Percentiles rank a stretch among this genome's conserved stretches.
Evolutionary conservation across 2,113 vertebrate species (phyloP).

Genomic region (Ammospiza caudacuta): DNA sequence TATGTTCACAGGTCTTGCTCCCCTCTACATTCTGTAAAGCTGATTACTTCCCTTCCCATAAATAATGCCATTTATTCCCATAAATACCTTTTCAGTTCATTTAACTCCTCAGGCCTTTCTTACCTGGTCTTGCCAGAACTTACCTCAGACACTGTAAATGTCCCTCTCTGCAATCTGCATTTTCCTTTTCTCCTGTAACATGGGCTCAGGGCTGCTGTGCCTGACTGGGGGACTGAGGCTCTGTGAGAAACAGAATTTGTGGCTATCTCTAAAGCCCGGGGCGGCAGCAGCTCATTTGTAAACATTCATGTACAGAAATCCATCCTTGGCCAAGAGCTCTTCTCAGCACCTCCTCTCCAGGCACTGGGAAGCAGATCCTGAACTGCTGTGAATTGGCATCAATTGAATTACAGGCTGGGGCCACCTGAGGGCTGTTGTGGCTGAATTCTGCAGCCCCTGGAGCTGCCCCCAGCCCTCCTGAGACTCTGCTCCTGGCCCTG

Average conservation of each 20-base stretch:
- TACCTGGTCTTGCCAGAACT: not conserved
- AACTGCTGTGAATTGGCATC: not conserved
- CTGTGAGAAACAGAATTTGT: not conserved
- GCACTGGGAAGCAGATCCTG: not conserved
- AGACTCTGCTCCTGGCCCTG: not conserved
- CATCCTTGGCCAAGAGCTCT: not conserved
- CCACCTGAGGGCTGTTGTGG: not conserved
- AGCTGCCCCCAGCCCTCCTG: not conserved
- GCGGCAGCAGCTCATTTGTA: not conserved
- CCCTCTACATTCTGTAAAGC: not conserved
- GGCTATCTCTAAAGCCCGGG: not conserved
- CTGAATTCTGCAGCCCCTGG: not conserved
- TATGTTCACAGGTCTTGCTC: not conserved
- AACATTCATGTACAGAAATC: not conserved
- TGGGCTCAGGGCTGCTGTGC: not conserved
- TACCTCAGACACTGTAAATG: not conserved
- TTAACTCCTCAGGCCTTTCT: not conserved
- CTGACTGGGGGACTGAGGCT: not conserved
- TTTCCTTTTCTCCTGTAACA: not conserved
- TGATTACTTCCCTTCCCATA: not conserved
- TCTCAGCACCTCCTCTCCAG: not conserved
- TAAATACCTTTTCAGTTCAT: not conserved
- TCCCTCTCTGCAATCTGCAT: not conserved
- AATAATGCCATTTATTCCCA: not conserved
- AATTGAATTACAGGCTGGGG: accelerated